Conservation (phyloP, 2,888 invertebrate genomes). For the Hedya salicella region DNA sequence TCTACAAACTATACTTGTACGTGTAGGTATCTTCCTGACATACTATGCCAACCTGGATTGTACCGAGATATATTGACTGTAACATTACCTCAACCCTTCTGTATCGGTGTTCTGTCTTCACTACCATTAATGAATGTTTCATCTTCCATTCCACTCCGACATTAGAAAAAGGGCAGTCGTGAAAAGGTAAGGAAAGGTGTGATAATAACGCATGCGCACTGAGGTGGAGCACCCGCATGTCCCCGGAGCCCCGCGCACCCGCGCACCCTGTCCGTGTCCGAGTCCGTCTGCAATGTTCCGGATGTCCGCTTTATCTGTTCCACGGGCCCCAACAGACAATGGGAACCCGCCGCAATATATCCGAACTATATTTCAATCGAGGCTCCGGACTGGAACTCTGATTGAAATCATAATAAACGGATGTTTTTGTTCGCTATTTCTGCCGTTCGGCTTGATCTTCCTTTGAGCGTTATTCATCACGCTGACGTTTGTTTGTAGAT, state of each 20-base stretch:
- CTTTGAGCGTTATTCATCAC: conserved; percentile 41
- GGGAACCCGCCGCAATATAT: conserved; percentile 23
- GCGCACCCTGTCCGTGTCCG: conserved; percentile 42
- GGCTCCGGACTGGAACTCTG: conserved; percentile 7
- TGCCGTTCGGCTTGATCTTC: conserved; percentile 48
- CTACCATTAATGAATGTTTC: conserved; percentile 83
- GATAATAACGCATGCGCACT: conserved; percentile 76
- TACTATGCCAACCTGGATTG: conserved; percentile 7
- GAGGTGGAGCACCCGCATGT: conserved; percentile 79
- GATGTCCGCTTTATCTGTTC: conserved; percentile 69
- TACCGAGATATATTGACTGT: conserved; percentile 18
- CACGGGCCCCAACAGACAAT: conserved; percentile 28
- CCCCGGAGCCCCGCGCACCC: conserved; percentile 54
- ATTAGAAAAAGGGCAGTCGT: conserved; percentile 94
- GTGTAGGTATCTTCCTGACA: conserved; percentile 3
- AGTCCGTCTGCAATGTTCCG: conserved; percentile 57
- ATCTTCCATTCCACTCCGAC: conserved; percentile 83
- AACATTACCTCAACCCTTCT: conserved; percentile 53
- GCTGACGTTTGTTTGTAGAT: conserved; percentile 41
- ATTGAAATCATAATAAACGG: conserved; percentile 36
- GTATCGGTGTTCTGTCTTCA: conserved; percentile 70
- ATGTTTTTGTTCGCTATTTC: conserved; percentile 47
- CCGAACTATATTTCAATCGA: conserved; percentile 14
- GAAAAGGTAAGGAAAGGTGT: conserved; percentile 90
- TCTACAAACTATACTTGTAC: conserved; percentile 1